A percentile compares a stretch with the other conserved stretches of the same genome.
Evolutionary conservation across 1,140 invertebrate genomes (phyloP).

Genomic region (Papilio aristodemus): DNA sequence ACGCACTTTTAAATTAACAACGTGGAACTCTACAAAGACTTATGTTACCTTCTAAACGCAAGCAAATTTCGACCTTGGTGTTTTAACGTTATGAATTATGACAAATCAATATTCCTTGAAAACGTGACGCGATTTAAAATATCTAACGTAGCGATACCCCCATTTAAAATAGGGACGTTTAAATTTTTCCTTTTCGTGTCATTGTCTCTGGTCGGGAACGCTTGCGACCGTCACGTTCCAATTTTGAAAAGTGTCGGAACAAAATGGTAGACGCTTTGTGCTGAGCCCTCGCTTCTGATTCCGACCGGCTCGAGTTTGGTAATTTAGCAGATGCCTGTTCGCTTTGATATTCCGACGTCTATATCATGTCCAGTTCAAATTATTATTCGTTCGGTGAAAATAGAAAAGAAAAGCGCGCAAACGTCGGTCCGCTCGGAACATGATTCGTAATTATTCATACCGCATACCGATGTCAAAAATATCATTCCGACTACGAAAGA

Average conservation of each 20-base stretch:
- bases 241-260: conserved; percentile 80
- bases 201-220: conserved; percentile 77
- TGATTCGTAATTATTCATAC: conserved; percentile 77
- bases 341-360: conserved; percentile 64
- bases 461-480: conserved; percentile 74
- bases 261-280: conserved; percentile 78
- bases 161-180: conserved; percentile 77
- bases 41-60: conserved; percentile 42
- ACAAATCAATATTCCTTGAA: conserved; percentile 45
- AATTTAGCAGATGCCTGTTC: conserved; percentile 73
- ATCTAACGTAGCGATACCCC: conserved; percentile 60
- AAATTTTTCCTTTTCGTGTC: conserved; percentile 80
- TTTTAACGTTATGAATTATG: conserved; percentile 36
- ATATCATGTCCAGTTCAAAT: background rate
- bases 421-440: conserved; percentile 44
- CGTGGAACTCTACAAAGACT: conserved; percentile 50
- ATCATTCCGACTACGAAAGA: conserved; percentile 60
- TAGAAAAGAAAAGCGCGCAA: conserved; percentile 26
- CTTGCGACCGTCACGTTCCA: conserved; percentile 80
- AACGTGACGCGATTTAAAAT: conserved; percentile 60
- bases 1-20: conserved; percentile 80
- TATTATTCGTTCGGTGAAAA: conserved; percentile 3
- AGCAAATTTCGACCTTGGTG: conserved; percentile 49
- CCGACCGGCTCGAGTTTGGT: conserved; percentile 61
- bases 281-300: conserved; percentile 56